phyloP scores from a whole-genome alignment of 2,888 invertebrate genomes.

The Meiosimyza decipiens region DNA sequence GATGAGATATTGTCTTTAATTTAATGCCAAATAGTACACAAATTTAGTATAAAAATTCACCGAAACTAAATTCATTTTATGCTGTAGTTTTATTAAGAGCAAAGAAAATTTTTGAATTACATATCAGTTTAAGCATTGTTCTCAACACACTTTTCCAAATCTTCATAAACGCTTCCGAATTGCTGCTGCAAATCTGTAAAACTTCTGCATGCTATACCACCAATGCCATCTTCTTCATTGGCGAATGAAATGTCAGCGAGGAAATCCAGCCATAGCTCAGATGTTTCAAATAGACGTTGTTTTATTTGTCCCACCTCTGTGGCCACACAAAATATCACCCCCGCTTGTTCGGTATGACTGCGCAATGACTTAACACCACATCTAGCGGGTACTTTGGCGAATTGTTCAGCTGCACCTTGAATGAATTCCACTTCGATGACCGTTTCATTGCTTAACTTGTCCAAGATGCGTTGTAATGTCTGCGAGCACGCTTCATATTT shows the following conservation, averaged over 20 bases:
- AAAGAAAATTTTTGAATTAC: neutral
- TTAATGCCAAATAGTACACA: no score
- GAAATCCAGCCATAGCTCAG: conserved; percentile 40
- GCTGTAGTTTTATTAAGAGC: no score
- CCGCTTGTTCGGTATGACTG: conserved; percentile 33
- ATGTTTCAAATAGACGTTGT: conserved; percentile 39
- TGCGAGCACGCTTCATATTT: conserved; percentile 42
- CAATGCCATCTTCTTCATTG: neutral
- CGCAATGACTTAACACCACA: conserved; percentile 44
- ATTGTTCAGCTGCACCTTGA: conserved; percentile 36
- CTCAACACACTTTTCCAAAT: conserved; percentile 26
- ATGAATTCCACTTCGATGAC: conserved; percentile 41
- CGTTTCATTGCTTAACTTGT: conserved; percentile 41
- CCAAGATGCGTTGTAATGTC: conserved; percentile 40
- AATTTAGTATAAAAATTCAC: no score
- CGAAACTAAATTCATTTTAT: no score
- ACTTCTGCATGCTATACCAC: neutral
- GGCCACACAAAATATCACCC: conserved; percentile 45
- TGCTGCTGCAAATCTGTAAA: conserved; percentile 27
- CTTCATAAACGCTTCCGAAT: conserved; percentile 30
- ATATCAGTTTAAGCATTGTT: neutral
- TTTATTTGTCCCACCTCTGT: conserved; percentile 45
- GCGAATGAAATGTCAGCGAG: conserved; percentile 38
- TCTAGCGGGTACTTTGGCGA: conserved; percentile 33
- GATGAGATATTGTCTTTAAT: no score